These are phyloP conservation scores for Athene noctua DNA, from an alignment of 2,113 vertebrate species.

Conservation along the genomic window DNA sequence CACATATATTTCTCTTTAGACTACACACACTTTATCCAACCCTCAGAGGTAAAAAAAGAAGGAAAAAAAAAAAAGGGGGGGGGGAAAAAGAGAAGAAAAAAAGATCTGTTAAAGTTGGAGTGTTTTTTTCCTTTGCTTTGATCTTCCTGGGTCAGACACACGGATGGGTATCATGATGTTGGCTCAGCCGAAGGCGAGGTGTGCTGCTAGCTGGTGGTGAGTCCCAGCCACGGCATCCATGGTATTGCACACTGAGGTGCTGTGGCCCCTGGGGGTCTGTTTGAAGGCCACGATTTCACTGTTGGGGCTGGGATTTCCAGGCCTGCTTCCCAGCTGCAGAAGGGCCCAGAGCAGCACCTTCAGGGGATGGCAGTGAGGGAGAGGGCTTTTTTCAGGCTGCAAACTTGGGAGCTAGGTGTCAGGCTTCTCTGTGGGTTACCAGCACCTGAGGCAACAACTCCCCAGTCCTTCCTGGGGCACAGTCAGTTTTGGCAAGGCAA, in stretches of 20 bases:
- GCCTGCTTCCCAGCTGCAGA: not conserved
- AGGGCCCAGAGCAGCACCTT: not conserved
- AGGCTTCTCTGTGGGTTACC: not conserved
- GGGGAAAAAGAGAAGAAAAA: not conserved
- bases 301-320: not conserved
- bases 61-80: too few relatives aligned
- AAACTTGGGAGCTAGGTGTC: accelerated
- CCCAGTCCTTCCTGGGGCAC: not conserved
- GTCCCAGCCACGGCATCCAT: not conserved
- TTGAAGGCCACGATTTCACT: not conserved
- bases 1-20: conserved; percentile 43
- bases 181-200: not conserved
- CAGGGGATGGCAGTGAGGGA: not conserved
- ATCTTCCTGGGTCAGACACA: not conserved
- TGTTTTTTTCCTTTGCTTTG: not conserved
- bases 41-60: not conserved
- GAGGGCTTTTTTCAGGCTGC: not conserved
- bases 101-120: not conserved
- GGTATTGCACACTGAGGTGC: accelerated
- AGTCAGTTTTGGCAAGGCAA: not conserved
- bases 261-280: not conserved
- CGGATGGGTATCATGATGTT: accelerated
- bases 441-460: not conserved
- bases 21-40: not conserved
- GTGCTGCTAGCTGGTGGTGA: not conserved